Base-by-base conservation (phyloP, 2,888 invertebrate species). In the Epinotia demarniana region DNA sequence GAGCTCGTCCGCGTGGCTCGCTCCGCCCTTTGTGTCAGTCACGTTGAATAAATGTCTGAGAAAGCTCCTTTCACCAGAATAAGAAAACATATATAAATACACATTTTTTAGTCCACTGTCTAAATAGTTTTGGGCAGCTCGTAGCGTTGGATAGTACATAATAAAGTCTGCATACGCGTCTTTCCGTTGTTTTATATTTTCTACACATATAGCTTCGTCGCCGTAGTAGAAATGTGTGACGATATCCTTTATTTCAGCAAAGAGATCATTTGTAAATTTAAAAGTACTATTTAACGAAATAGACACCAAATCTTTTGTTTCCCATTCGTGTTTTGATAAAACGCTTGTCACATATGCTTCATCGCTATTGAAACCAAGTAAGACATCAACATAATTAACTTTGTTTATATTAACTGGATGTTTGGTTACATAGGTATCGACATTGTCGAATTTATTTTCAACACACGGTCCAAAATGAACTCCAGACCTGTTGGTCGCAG, bases 31-130 rank as follows among this genome's bases (percentile, higher is more conserved):
- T 0, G 70, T 77, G 9, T 61, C 4, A 0, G 39, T 9, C 16
- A 73, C 46, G 43, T 75, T 55, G 0, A 64, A 2, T 33, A n/a
- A 49, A 49, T 72, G 8, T 58, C 70, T 74, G 0, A 18, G 12
- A 23, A 61, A 75, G 75, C 73, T 75, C n/a, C 77, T 61, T 12
- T 71, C 82, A 13, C 90, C 89, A 13, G 73, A 77, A 57, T 90
- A 90, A 0, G 86, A 81, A 80, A 92, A 92, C 78, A 89, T 78
- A 33, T 91, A 91, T 18, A 86, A 85, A 68, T 82, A 91, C 16
- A 91, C 83, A 4, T 81, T 73, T 0, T 78, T 76, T 3, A 83
- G 84, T 5, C 78, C 80, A 64, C 78, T 83, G 1, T 82, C 80
- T 2, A 87, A 71, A 78, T 81, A 88, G 60, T 83, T 86, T 3